A percentile compares a stretch with the other conserved stretches of the same genome.
Evolutionary conservation across 2,113 vertebrate genomes (phyloP).

Genomic region (Dicaeum eximium): DNA sequence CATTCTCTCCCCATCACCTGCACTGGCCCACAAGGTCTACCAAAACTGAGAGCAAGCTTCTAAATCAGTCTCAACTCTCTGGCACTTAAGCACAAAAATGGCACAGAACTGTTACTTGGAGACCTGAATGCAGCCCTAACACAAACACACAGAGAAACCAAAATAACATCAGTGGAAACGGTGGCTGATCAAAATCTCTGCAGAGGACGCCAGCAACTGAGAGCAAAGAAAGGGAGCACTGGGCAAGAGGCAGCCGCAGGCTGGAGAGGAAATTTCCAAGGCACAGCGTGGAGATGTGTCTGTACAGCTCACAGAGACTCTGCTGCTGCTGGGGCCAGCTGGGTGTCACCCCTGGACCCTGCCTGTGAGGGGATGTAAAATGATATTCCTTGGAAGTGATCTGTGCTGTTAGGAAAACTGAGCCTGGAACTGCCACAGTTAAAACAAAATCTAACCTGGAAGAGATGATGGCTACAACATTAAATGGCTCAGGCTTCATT

Average conservation of each 20-base stretch:
- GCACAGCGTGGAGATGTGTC: neutral
- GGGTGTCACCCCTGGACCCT: neutral
- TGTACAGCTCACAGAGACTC: neutral
- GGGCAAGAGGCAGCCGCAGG: fast-evolving
- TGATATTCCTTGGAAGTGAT: neutral
- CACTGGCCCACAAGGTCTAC: neutral
- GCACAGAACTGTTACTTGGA: neutral
- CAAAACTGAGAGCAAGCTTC: neutral
- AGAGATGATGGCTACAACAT: neutral
- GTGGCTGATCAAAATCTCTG: neutral
- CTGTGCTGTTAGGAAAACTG: neutral
- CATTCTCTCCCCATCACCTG: neutral
- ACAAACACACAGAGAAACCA: neutral
- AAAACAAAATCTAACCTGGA: neutral
- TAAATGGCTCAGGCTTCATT: neutral
- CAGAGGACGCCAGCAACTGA: neutral
- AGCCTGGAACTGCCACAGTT: neutral
- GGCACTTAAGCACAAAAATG: neutral
- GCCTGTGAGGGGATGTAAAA: neutral
- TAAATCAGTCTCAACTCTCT: neutral
- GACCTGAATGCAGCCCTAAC: neutral
- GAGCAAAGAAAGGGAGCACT: neutral
- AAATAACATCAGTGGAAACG: neutral
- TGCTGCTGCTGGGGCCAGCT: neutral
- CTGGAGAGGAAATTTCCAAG: neutral